These are phyloP conservation scores for Pelusios castaneus DNA, from an alignment of 2,113 vertebrate genomes.

Conservation along the genomic window DNA sequence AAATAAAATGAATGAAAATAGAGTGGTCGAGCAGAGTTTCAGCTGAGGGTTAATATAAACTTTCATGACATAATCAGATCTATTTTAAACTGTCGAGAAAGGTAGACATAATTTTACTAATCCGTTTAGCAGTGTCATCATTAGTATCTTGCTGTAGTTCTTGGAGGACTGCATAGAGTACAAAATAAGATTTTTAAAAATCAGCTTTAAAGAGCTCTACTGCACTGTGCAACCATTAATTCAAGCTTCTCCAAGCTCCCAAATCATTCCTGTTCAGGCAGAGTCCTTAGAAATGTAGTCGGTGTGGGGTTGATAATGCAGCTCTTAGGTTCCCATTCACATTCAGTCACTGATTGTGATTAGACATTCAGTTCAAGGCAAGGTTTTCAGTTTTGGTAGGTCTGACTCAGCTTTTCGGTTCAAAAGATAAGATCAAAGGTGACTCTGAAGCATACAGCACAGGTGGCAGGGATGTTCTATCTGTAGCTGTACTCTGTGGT, in stretches of 20 bases:
- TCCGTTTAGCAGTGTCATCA: neutral
- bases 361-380: neutral
- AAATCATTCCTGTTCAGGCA: neutral
- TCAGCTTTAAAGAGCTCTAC: neutral
- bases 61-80: neutral
- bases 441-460: neutral
- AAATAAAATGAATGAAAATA: neutral
- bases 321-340: neutral
- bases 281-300: neutral
- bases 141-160: neutral
- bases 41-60: neutral
- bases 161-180: neutral
- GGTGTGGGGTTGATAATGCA: fast-evolving
- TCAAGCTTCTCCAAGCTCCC: neutral
- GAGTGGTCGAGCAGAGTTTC: neutral
- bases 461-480: neutral
- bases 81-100: neutral
- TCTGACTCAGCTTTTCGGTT: neutral
- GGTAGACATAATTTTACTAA: neutral
- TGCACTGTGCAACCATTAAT: neutral
- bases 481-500: neutral
- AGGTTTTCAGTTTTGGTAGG: neutral
- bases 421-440: neutral
- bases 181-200: neutral
- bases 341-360: neutral